Base-by-base conservation (phyloP, 2,113 vertebrate species). In the Fulica atra region DNA sequence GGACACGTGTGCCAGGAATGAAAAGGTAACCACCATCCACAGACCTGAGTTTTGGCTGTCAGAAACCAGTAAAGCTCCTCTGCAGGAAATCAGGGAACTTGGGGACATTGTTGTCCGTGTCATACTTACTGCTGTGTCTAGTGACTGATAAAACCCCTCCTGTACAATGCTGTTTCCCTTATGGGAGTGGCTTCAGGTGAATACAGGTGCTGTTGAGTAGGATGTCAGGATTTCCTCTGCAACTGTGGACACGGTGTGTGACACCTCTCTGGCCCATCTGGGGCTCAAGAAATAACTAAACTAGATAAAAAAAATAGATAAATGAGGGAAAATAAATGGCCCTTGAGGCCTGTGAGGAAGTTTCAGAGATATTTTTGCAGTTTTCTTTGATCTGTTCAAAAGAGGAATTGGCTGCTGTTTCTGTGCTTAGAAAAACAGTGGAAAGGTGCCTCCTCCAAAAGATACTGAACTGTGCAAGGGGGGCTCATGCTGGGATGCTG, bases 1-100 rank as follows among this genome's bases (percentile, higher is more conserved):
- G 11, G 31, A 71, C 10, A 4, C 0, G 0, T 42, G 61, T 57
- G n/a, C 28, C 28, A 36, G 64, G 31, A 74, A n/a, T 40, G 24
- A 72, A 42, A 38, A 70, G 72, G 54, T 56, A 26, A 35, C 38
- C 56, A 77, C 18, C 26, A 18, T 11, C 23, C 56, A 54, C 38
- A 81, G 29, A 35, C 17, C 44, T 71, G 38, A 31, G 33, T 89
- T 65, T 54, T 4, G 3, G 23, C 59, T 74, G 24, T 16, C 74
- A 9, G 2, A 56, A 68, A 44, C 36, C 31, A 29, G 9, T 71
- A 72, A 71, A 86, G 19, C 13, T 81, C 16, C 21, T 1, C 0
- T 13, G 16, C 26, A 81, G 46, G 40, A 38, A 7, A 53, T 56
- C 38, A 66, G 74, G 51, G 57, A 81, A 69, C 54, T 57, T 31